A percentile compares a stretch with the other conserved stretches of the same genome.
Evolutionary conservation across 2,888 invertebrate genomes (phyloP).

Genomic region (Xylota segnis): DNA sequence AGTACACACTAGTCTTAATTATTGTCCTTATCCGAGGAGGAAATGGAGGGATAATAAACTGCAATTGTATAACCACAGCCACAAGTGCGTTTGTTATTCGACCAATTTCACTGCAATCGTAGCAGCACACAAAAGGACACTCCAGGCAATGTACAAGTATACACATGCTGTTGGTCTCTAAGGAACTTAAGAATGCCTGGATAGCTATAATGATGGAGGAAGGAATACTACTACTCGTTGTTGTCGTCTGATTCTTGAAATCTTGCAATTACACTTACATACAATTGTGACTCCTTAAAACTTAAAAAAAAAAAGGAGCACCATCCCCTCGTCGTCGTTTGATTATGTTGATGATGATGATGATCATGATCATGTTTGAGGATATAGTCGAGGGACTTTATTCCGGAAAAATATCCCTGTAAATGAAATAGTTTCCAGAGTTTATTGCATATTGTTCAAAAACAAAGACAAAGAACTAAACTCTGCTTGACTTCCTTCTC

Average conservation of each 20-base stretch:
- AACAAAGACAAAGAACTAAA: not conserved
- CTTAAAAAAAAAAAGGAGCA: not conserved
- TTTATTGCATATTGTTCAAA: conserved; percentile 27
- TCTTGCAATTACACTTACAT: conserved; percentile 40
- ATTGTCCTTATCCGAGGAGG: conserved; percentile 27
- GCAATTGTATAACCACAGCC: conserved; percentile 34
- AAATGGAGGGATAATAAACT: conserved; percentile 17
- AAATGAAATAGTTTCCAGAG: conserved; percentile 24
- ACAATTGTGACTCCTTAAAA: conserved; percentile 23
- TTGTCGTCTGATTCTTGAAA: conserved; percentile 23
- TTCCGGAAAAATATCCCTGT: conserved; percentile 30
- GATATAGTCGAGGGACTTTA: not conserved
- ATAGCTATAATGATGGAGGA: conserved; percentile 6
- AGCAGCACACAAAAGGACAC: conserved; percentile 42
- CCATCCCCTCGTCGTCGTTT: not conserved
- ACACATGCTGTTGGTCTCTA: conserved; percentile 39
- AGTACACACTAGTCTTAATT: conserved; percentile 34
- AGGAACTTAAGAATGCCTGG: conserved; percentile 28
- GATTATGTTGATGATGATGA: conserved; percentile 23
- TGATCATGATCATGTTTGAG: not conserved
- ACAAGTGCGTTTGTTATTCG: conserved; percentile 61
- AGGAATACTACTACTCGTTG: conserved; percentile 1
- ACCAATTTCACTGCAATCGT: conserved; percentile 58
- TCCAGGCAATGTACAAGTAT: conserved; percentile 19
- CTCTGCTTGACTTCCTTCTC: conserved; percentile 3